Conservation (phyloP, 2,888 invertebrate genomes). For the Synanthedon tipuliformis region DNA sequence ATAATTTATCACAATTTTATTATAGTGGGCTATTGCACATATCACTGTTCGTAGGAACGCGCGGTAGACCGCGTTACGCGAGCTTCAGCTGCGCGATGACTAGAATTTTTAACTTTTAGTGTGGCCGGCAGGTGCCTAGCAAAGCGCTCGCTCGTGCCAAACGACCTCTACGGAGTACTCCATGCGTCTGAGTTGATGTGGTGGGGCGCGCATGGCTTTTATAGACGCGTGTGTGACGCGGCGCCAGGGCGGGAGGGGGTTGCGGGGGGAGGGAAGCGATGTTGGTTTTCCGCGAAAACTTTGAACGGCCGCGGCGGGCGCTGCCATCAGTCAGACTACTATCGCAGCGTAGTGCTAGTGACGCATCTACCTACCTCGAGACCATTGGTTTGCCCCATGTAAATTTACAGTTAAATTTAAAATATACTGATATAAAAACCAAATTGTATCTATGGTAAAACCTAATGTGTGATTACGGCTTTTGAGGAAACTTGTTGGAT, state of each 20-base stretch:
- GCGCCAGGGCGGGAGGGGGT: conserved; percentile 26
- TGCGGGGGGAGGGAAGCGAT: conserved; percentile 31
- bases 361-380: conserved; percentile 42
- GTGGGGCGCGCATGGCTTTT: conserved; percentile 58
- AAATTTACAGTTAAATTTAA: conserved; percentile 8
- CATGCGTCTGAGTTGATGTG: conserved; percentile 70
- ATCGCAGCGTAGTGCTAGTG: conserved; percentile 41
- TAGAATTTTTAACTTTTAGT: conserved; percentile 64
- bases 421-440: conserved; percentile 11
- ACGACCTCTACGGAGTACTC: conserved; percentile 73
- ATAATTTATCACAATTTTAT: conserved; percentile 63
- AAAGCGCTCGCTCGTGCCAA: conserved; percentile 73
- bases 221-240: conserved; percentile 58
- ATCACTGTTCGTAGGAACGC: conserved; percentile 69
- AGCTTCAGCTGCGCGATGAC: conserved; percentile 66
- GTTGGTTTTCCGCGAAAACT: conserved; percentile 66
- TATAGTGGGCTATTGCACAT: conserved; percentile 67
- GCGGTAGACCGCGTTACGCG: conserved; percentile 63
- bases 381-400: conserved; percentile 46
- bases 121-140: conserved; percentile 72
- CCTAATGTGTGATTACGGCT: conserved; percentile 20
- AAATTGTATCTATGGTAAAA: conserved; percentile 18
- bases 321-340: conserved; percentile 29
- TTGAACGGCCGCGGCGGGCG: conserved; percentile 43
- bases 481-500: conserved; percentile 26